Evolutionary conservation across 2,113 vertebrate species (phyloP).

Genomic region (Marmota flaviventris): DNA sequence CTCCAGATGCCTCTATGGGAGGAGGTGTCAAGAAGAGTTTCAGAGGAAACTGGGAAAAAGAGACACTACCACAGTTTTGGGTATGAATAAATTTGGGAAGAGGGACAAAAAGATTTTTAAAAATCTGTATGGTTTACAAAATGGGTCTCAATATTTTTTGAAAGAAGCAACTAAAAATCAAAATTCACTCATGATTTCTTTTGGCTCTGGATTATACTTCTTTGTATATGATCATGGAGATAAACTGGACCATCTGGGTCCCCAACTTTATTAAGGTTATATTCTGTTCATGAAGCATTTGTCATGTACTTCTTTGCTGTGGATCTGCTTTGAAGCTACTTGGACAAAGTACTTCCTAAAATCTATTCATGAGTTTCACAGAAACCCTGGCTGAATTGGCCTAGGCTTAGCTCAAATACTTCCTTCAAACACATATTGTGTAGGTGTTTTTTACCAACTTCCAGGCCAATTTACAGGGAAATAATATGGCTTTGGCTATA

Average conservation of each 20-base stretch:
- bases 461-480: slow-evolving; percentile 12
- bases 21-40: not conserved
- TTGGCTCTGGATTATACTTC: not conserved
- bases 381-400: not conserved
- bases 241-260: not conserved
- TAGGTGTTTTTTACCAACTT: slow-evolving; percentile 11
- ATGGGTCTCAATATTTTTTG: not conserved
- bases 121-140: not conserved
- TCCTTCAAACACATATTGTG: not conserved
- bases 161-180: slow-evolving; percentile 31
- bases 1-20: not conserved
- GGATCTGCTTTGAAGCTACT: not conserved
- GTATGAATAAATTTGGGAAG: slow-evolving; percentile 13
- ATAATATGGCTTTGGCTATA: not conserved
- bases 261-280: not conserved
- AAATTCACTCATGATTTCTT: not conserved
- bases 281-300: not conserved
- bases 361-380: not conserved
- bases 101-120: not conserved
- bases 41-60: not conserved
- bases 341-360: slow-evolving; percentile 9
- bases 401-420: not conserved
- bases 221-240: not conserved
- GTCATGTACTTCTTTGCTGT: not conserved
- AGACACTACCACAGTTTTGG: not conserved